phyloP scores from a whole-genome alignment of 1,140 invertebrate genomes.

The Drosophila sulfurigaster region DNA sequence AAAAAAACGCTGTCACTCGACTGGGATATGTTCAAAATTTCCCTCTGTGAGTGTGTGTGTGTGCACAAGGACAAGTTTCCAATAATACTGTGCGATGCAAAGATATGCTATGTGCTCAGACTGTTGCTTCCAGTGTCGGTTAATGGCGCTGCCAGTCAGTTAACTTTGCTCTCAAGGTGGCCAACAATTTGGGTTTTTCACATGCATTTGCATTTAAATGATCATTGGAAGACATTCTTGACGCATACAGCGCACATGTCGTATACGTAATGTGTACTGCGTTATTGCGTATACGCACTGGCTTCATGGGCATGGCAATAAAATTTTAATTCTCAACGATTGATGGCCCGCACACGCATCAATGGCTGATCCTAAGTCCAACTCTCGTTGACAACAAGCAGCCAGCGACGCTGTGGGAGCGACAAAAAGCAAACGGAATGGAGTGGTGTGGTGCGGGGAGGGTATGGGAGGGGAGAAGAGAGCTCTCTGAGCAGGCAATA shows the following conservation, averaged over 20 bases:
- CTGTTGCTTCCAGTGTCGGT: constrained; percentile 24
- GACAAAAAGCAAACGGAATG: no score
- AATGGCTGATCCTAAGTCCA: constrained; percentile 42
- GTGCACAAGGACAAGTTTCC: not conserved
- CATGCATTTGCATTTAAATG: constrained; percentile 19
- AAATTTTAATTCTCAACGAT: constrained; percentile 79
- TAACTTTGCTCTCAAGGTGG: constrained; percentile 6
- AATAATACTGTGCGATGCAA: constrained; percentile 1
- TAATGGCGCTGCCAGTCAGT: constrained; percentile 13
- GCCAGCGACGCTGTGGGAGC: not conserved
- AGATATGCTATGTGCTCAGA: not conserved
- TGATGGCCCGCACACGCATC: constrained; percentile 63
- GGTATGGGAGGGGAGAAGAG: not conserved
- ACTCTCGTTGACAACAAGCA: constrained; percentile 24
- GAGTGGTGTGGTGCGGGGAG: not conserved
- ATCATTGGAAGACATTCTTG: constrained; percentile 5
- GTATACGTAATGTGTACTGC: constrained; percentile 14
- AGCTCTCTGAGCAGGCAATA: constrained; percentile 39
- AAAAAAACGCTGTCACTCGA: constrained; percentile 39
- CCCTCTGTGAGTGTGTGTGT: constrained; percentile 6
- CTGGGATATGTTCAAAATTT: not conserved
- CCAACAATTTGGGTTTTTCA: not conserved
- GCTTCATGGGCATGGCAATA: constrained; percentile 50
- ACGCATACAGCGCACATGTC: not conserved
- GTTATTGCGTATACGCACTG: constrained; percentile 31